Conservation (phyloP, 2,797 vertebrate species). For the Fundulus diaphanus region DNA sequence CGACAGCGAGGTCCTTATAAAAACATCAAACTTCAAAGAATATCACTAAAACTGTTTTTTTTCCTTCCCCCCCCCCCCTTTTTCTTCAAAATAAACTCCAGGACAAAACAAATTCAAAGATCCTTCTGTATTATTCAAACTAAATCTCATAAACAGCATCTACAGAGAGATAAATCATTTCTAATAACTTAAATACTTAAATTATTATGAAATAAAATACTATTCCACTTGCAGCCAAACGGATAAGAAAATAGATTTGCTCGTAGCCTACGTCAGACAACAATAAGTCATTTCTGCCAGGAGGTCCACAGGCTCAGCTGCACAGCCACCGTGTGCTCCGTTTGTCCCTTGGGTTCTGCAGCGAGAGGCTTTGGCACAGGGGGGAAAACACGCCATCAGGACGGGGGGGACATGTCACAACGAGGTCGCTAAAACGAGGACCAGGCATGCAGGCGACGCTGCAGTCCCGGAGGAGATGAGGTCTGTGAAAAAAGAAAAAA, state of each 20-base stretch:
- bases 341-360: conserved; percentile 56
- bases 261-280: conserved; percentile 43
- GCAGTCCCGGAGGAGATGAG: conserved; percentile 56
- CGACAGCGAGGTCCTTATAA: conserved; percentile 59
- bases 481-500: conserved; percentile 34
- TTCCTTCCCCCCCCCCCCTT: too few species aligned
- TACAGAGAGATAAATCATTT: conserved; percentile 70
- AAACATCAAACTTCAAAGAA: conserved; percentile 70
- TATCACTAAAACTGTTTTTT: conserved; percentile 73
- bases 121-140: conserved; percentile 53
- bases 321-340: conserved; percentile 48
- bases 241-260: conserved; percentile 64
- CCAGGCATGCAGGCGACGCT: conserved; percentile 70
- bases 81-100: conserved; percentile 44
- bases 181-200: conserved; percentile 87
- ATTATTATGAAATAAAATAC: conserved; percentile 78
- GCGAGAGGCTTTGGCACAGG: conserved; percentile 80
- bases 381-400: conserved; percentile 54
- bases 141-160: conserved; percentile 74
- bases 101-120: conserved; percentile 54
- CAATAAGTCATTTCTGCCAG: conserved; percentile 18
- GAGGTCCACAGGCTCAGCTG: conserved; percentile 50
- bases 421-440: conserved; percentile 58
- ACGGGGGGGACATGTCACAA: conserved; percentile 59
- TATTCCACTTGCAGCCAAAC: conserved; percentile 51